These are phyloP conservation scores for Grantiella picta DNA, from an alignment of 2,113 vertebrate species.

Conservation along the genomic window DNA sequence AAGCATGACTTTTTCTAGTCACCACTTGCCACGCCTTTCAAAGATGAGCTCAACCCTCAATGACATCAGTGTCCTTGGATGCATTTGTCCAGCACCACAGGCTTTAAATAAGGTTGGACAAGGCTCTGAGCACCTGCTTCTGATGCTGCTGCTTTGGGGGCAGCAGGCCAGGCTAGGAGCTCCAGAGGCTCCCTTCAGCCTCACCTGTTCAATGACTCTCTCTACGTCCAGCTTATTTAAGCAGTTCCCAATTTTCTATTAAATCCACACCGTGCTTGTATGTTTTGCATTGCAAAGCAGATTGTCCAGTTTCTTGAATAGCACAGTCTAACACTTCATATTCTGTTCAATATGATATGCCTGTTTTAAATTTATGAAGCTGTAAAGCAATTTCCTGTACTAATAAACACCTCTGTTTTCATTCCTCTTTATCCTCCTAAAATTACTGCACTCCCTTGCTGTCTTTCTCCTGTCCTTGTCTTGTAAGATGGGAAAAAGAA, in stretches of 20 bases:
- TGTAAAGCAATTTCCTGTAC: constrained; percentile 45
- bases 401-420: constrained; percentile 43
- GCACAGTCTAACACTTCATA: constrained; percentile 3
- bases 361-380: constrained; percentile 46
- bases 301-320: background rate
- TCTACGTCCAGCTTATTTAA: background rate
- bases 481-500: background rate
- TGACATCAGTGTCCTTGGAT: background rate
- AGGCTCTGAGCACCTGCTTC: background rate
- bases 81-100: background rate
- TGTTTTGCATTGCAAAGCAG: constrained; percentile 27
- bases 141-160: background rate
- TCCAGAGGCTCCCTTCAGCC: background rate
- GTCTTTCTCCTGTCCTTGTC: constrained; percentile 22
- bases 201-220: fast-evolving
- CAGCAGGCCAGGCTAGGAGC: background rate
- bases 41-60: background rate
- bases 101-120: background rate
- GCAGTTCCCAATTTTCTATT: background rate
- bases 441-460: background rate
- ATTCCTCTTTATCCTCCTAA: constrained; percentile 20
- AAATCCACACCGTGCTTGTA: background rate
- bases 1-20: background rate
- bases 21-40: background rate
- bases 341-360: background rate